phyloP scores from a whole-genome alignment of 2,797 vertebrate species.

The Bradypus variegatus region DNA sequence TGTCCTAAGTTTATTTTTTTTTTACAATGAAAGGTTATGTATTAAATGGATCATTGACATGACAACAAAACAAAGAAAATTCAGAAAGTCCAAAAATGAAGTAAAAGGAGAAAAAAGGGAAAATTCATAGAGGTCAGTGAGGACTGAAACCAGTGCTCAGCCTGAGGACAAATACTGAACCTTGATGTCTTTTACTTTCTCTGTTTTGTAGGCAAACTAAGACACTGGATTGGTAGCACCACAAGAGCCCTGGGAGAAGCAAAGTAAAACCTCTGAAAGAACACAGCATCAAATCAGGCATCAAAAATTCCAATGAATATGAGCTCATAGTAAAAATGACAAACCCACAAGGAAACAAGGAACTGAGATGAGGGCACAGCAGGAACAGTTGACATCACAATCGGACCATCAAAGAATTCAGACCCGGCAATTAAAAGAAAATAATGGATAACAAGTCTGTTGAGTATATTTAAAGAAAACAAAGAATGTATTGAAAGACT shows the following conservation, averaged over 20 bases:
- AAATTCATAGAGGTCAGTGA: background rate
- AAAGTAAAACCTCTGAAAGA: conserved; percentile 39
- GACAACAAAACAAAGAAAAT: conserved; percentile 20
- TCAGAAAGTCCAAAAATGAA: background rate
- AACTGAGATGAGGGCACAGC: background rate
- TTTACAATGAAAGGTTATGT: conserved; percentile 11
- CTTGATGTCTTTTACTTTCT: background rate
- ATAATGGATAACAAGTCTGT: background rate
- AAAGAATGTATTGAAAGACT: background rate
- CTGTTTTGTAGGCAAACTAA: background rate
- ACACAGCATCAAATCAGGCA: background rate
- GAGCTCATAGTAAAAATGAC: background rate
- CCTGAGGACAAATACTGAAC: background rate
- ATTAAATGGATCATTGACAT: background rate
- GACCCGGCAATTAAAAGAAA: background rate
- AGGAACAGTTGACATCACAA: background rate
- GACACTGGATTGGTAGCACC: background rate
- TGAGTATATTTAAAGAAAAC: background rate
- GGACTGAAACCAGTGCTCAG: background rate
- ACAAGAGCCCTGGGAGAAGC: background rate
- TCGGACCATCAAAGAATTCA: background rate
- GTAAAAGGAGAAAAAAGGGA: background rate
- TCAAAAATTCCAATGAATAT: conserved; percentile 2
- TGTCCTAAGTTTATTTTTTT: too few species aligned
- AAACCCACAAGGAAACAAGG: background rate